Base-by-base conservation (phyloP, 2,888 invertebrate species). In the Kuschelorhynchus macadamiae region DNA sequence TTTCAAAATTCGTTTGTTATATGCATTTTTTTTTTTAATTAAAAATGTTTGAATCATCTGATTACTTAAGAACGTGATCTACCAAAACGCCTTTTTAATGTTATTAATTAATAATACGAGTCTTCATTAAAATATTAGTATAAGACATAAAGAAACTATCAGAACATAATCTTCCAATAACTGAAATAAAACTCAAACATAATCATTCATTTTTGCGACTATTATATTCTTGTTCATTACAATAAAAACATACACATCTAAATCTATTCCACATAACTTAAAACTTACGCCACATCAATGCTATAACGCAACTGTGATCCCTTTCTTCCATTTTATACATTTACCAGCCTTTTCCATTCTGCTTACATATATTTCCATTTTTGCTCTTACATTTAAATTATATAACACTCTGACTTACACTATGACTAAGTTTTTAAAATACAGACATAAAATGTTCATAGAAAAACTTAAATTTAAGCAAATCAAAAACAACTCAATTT, bases 221-320 rank as follows among this genome's bases (percentile, higher is more conserved):
- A 47, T 59, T 47, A 52, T 52, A 36, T 18, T 12, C 12, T 52
- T 18, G 32, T 33, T 50, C 52, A 52, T 52, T 39, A 52, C 36
- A 52, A 59, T 59, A 59, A 47, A 57, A 59, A 49, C 39, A 59
- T 49, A 59, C 59, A 59, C 59, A 47, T 33, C 14, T 39, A 30
- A 57, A 55, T 12, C 41, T 39, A 41, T 12, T 17, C 53, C 53
- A 41, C 53, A 25, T 7, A n/a, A 17, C 46, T n/a, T 46, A 46
- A 49, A 25, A 25, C 7, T 25, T 25, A 25, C 7, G 3, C 25
- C 25, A 25, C 25, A 25, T 25, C 25, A 25, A 25, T 25, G 25
- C 4, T 25, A 25, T n/a, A 25, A 25, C 25, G 47, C 49, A 57
- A 46, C 18, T 21, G 16, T 21, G 18, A 39, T 61, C 18, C 42